Conservation (phyloP, 1,140 invertebrate genomes). For the Conus betulinus region DNA sequence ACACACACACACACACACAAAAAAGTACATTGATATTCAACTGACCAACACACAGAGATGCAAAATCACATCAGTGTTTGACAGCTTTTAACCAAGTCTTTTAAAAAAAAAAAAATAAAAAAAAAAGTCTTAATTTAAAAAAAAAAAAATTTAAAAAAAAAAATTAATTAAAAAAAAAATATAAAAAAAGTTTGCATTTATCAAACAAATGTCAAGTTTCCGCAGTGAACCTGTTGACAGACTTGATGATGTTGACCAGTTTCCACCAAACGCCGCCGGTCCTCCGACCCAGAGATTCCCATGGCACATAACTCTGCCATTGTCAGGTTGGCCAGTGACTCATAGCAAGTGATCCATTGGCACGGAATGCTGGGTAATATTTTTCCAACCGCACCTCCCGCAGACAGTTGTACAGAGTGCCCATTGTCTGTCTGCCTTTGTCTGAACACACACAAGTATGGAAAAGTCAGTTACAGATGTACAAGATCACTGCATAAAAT, state of each 20-base stretch:
- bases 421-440: slow-evolving; percentile 49
- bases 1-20: too few relatives aligned
- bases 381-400: slow-evolving; percentile 69
- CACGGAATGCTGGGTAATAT: slow-evolving; percentile 68
- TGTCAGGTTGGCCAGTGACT: slow-evolving; percentile 63
- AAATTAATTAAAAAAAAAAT: background rate
- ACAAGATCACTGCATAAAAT: too few relatives aligned
- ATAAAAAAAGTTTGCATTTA: slow-evolving; percentile 24
- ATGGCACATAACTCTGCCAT: slow-evolving; percentile 65
- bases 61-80: background rate
- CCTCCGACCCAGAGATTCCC: slow-evolving; percentile 66
- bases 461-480: too few relatives aligned
- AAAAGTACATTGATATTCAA: too few relatives aligned
- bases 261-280: slow-evolving; percentile 65
- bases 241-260: slow-evolving; percentile 71
- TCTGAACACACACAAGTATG: too few relatives aligned
- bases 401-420: slow-evolving; percentile 71
- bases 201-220: slow-evolving; percentile 30
- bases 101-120: too few relatives aligned
- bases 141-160: too few relatives aligned
- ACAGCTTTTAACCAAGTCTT: background rate
- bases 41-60: too few relatives aligned
- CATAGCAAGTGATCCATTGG: slow-evolving; percentile 69
- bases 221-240: slow-evolving; percentile 56
- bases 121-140: too few relatives aligned